Evolutionary conservation across 2,113 vertebrate genomes (phyloP), one percentile per base, ranked within the genome.

Genomic region (Speoplatyrhinus poulsoni): DNA sequence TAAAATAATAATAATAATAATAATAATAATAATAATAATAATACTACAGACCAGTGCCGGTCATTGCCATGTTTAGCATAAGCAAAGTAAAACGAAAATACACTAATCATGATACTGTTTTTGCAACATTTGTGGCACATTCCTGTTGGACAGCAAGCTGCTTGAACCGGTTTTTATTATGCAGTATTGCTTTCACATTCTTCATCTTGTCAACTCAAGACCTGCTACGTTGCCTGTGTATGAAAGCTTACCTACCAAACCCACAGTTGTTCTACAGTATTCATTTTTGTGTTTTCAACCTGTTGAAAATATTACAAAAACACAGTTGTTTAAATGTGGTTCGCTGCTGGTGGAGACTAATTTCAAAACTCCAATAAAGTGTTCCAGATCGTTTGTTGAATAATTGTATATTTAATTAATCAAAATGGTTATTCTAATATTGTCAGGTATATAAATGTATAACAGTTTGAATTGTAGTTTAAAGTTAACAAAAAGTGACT

Each of bases 141-240:
- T 90, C 85, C 84, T 72, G 76, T 61, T 2, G 84, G 75, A 90
- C 82, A 85, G 75, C 76, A 85, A 83, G 85, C 86, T 89, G 85
- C 86, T 89, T 87, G 76, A 82, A 70, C 81, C 67, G 67, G 72
- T 79, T 82, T 68, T 86, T 83, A 75, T 85, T 83, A 67, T 72
- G 69, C 65, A 62, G 82, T 69, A 72, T 88, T 85, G 65, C 73
- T 75, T 88, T 79, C 89, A 85, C 41, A 79, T 82, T 79, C 73
- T 83, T 83, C 15, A 16, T 57, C 73, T 64, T 7, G 62, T 33
- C 1, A 5, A 56, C 69, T 78, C 74, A 77, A 61, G 68, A 82
- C 60, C 75, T 65, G 68, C 70, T 79, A 75, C 77, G 60, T 56
- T 73, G 67, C 54, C 61, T 67, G 62, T 72, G 69, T 77, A 82